Conservation (phyloP, 2,888 invertebrate species). For the Bombylius discolor region DNA sequence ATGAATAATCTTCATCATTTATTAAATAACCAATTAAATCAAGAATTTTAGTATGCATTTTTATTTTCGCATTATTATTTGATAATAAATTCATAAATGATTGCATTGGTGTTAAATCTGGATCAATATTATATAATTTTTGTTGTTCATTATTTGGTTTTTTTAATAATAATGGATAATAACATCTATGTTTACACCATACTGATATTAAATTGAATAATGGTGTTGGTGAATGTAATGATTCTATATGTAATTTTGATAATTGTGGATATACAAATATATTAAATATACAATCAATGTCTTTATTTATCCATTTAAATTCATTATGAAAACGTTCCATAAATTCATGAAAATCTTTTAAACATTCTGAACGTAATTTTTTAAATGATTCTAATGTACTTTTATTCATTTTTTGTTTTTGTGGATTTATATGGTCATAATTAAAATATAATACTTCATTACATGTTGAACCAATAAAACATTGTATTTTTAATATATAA, state of each 20-base stretch:
- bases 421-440: too few relatives aligned
- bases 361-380: slow-evolving; percentile 48
- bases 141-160: slow-evolving; percentile 28
- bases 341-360: slow-evolving; percentile 53
- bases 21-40: slow-evolving; percentile 62
- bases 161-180: slow-evolving; percentile 51
- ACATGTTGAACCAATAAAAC: slow-evolving; percentile 55
- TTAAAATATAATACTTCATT: slow-evolving; percentile 41
- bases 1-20: slow-evolving; percentile 29
- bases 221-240: slow-evolving; percentile 70
- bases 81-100: slow-evolving; percentile 58
- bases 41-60: slow-evolving; percentile 54
- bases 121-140: slow-evolving; percentile 35
- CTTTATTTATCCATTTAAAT: slow-evolving; percentile 55
- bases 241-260: slow-evolving; percentile 61
- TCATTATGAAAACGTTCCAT: slow-evolving; percentile 57
- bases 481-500: slow-evolving; percentile 57
- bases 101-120: slow-evolving; percentile 45
- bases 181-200: slow-evolving; percentile 72
- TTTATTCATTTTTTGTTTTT: too few relatives aligned
- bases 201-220: slow-evolving; percentile 62
- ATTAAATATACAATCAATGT: slow-evolving; percentile 62
- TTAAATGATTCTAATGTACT: slow-evolving; percentile 35
- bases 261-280: slow-evolving; percentile 72
- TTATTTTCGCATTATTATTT: slow-evolving; percentile 49